Conservation (phyloP, 2,888 invertebrate genomes). For the Ormyrus nitidulus region DNA sequence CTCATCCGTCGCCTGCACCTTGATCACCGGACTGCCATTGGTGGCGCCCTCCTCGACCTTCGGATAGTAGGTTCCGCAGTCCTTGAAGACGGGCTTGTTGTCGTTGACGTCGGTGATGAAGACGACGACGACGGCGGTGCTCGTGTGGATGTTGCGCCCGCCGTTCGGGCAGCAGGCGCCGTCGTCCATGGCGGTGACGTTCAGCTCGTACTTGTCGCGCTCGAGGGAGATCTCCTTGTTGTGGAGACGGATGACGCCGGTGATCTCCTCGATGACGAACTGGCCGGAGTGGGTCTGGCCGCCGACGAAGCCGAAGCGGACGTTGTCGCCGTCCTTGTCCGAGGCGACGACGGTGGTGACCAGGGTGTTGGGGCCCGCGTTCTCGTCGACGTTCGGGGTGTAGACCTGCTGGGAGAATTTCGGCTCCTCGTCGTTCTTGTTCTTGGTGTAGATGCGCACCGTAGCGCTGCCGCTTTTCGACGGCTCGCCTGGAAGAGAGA, state of each 20-base stretch:
- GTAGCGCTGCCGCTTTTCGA: conserved; percentile 94
- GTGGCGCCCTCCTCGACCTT: conserved; percentile 96
- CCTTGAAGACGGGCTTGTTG: conserved; percentile 96
- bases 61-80: conserved; percentile 94
- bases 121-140: conserved; percentile 95
- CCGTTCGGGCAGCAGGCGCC: conserved; percentile 97
- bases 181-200: conserved; percentile 98
- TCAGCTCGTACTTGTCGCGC: conserved; percentile 95
- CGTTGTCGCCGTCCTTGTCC: conserved; percentile 98
- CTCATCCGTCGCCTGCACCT: conserved; percentile 95
- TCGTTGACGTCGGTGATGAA: conserved; percentile 98
- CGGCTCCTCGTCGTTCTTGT: conserved; percentile 98
- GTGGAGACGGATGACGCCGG: conserved; percentile 93
- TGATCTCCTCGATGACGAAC: conserved; percentile 96
- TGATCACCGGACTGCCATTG: conserved; percentile 94
- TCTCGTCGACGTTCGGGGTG: conserved; percentile 96
- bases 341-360: conserved; percentile 98
- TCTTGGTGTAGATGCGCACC: conserved; percentile 96
- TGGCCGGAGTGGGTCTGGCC: conserved; percentile 93
- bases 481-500: conserved; percentile 82
- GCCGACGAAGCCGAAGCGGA: conserved; percentile 93
- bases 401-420: conserved; percentile 98
- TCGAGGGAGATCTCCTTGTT: conserved; percentile 91
- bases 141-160: conserved; percentile 91
- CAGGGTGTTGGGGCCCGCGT: conserved; percentile 94